A percentile compares a stretch with the other conserved stretches of the same genome.
phyloP scores from a whole-genome alignment of 2,113 vertebrate genomes.

The Toxostoma redivivum region DNA sequence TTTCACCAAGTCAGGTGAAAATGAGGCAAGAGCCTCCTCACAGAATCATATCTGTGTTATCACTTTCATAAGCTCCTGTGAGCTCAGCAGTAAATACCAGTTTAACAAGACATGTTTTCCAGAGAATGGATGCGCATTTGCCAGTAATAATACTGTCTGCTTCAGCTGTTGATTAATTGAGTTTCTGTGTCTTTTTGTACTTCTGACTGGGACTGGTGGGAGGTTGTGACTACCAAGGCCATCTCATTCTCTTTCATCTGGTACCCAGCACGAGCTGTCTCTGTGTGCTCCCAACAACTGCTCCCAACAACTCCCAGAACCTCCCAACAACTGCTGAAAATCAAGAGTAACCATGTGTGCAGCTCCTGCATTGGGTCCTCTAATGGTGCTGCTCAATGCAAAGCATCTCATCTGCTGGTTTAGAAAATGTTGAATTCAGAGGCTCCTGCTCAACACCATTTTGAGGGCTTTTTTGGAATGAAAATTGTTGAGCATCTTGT shows the following conservation, averaged over 20 bases:
- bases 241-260: background rate
- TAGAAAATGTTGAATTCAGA: background rate
- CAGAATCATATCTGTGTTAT: background rate
- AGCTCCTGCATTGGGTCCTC: background rate
- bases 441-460: background rate
- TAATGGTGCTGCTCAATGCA: background rate
- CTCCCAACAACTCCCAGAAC: no score
- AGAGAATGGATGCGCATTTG: background rate
- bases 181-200: background rate
- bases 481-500: background rate
- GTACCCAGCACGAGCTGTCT: background rate
- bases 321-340: background rate
- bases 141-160: background rate
- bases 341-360: background rate
- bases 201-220: background rate
- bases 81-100: constrained; percentile 16
- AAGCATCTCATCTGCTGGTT: background rate
- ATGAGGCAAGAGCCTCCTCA: background rate
- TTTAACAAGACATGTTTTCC: background rate
- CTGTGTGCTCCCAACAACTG: background rate
- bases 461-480: background rate
- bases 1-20: background rate
- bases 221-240: background rate
- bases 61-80: background rate
- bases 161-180: background rate